A percentile compares a stretch with the other conserved stretches of the same genome.
These are phyloP conservation scores for Amphipyra berbera DNA, from an alignment of 2,888 invertebrate species.

Conservation along the genomic window DNA sequence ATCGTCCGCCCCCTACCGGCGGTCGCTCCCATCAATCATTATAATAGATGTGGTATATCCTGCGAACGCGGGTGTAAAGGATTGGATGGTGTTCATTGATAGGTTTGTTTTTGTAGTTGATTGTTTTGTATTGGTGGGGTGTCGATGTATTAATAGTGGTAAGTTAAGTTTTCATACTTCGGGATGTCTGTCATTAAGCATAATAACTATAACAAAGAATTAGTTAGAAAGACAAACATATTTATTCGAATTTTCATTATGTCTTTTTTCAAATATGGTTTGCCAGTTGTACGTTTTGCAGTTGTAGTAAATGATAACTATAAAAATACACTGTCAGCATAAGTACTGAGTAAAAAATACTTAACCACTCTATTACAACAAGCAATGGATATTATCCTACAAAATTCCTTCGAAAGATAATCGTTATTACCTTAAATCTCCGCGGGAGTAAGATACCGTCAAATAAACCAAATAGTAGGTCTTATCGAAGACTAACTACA, in stretches of 20 bases:
- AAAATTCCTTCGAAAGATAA: constrained; percentile 13
- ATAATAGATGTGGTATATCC: constrained; percentile 54
- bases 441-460: constrained; percentile 37
- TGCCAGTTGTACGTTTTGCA: too few relatives aligned
- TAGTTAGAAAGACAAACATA: too few relatives aligned
- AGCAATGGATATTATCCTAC: constrained; percentile 37
- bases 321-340: too few relatives aligned
- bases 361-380: background rate
- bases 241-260: too few relatives aligned
- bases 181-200: background rate
- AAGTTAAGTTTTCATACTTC: background rate
- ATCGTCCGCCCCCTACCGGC: constrained; percentile 55
- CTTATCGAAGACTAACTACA: constrained; percentile 50
- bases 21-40: constrained; percentile 55
- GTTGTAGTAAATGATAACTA: too few relatives aligned
- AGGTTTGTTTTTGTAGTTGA: constrained; percentile 22
- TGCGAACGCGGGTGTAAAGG: constrained; percentile 19
- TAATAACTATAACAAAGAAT: background rate
- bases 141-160: constrained; percentile 4
- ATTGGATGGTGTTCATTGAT: constrained; percentile 37
- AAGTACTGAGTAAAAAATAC: background rate
- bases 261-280: too few relatives aligned
- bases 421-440: constrained; percentile 44
- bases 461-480: constrained; percentile 48
- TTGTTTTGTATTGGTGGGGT: background rate